These are phyloP conservation scores for Himalopsyche kuldschensis DNA, from an alignment of 2,888 invertebrate genomes.

Conservation along the genomic window DNA sequence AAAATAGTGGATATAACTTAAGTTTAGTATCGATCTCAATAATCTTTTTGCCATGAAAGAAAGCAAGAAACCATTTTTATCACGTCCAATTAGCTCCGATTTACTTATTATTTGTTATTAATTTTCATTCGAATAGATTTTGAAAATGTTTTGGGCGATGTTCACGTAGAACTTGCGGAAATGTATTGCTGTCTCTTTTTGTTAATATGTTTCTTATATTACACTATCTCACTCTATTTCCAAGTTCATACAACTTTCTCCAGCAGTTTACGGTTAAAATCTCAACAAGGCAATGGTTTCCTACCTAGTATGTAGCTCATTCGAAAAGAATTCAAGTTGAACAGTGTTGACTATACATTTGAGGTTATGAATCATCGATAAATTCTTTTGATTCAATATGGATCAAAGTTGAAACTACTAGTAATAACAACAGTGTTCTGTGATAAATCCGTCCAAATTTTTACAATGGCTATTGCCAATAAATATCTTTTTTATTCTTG, in stretches of 20 bases:
- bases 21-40: too few species aligned
- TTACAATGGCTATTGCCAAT: slow-evolving; percentile 23
- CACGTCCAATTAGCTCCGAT: background rate
- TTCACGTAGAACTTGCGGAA: background rate
- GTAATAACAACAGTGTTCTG: slow-evolving; percentile 13
- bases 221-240: slow-evolving; percentile 2
- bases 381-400: background rate
- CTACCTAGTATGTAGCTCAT: background rate
- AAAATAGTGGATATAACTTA: too few species aligned
- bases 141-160: background rate
- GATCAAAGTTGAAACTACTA: background rate
- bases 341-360: background rate
- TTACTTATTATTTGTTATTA: slow-evolving; percentile 26
- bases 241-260: slow-evolving; percentile 26
- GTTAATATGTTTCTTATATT: background rate
- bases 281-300: background rate
- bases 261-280: background rate
- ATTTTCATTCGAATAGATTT: background rate
- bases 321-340: background rate
- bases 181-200: background rate
- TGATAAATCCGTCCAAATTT: slow-evolving; percentile 31
- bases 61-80: too few species aligned
- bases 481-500: slow-evolving; percentile 3
- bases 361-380: background rate
- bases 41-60: too few species aligned